Evolutionary conservation across 1,140 invertebrate species (phyloP).

Genomic region (Heliconius himera): DNA sequence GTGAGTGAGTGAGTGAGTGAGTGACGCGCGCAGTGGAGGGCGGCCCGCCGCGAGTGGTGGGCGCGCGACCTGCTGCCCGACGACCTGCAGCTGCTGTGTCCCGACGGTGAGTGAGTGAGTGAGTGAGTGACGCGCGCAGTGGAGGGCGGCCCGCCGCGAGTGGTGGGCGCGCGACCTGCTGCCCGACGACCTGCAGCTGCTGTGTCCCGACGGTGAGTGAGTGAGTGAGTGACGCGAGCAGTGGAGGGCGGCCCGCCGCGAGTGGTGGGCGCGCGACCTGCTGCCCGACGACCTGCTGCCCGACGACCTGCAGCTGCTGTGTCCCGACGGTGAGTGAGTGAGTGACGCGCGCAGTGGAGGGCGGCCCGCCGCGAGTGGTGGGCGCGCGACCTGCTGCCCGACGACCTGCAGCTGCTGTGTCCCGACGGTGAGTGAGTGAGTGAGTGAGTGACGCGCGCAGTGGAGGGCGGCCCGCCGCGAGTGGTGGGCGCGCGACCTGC

Average conservation of each 20-base stretch:
- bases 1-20: no score
- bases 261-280: conserved; percentile 96
- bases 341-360: no score
- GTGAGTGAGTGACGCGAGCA: no score
- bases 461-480: conserved; percentile 94
- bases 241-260: conserved; percentile 93
- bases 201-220: conserved; percentile 95
- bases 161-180: conserved; percentile 97
- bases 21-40: no score
- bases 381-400: conserved; percentile 94
- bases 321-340: conserved; percentile 94
- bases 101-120: conserved; percentile 93
- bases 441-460: no score
- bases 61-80: conserved; percentile 94
- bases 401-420: conserved; percentile 97
- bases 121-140: no score
- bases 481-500: conserved; percentile 96
- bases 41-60: conserved; percentile 95
- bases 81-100: conserved; percentile 96
- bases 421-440: conserved; percentile 93
- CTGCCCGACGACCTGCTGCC: conserved; percentile 93
- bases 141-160: conserved; percentile 93
- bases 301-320: conserved; percentile 96
- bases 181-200: conserved; percentile 94
- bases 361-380: conserved; percentile 93